Percentiles rank a stretch among this genome's conserved stretches.
phyloP scores from a whole-genome alignment of 2,888 invertebrate genomes.

The Tetanocera ferruginea region DNA sequence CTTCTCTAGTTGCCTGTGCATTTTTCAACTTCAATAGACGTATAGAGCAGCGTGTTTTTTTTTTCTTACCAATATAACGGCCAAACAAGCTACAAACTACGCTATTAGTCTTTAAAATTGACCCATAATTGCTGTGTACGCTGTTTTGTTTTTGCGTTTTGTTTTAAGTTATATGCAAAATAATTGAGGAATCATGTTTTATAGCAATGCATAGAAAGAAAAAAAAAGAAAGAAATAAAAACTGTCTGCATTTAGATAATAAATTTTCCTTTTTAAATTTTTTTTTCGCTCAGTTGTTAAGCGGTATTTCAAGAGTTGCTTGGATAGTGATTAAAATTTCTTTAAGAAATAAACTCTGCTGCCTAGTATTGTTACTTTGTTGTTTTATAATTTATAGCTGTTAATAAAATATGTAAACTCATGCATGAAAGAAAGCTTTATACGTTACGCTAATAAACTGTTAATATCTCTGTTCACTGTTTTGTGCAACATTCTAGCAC shows the following conservation, averaged over 20 bases:
- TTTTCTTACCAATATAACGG: not conserved
- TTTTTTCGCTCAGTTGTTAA: not conserved
- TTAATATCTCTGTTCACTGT: not conserved
- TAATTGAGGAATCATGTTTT: constrained; percentile 23
- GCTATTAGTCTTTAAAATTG: constrained; percentile 17
- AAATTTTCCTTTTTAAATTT: not conserved
- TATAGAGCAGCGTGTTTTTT: not conserved
- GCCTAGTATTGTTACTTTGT: not conserved
- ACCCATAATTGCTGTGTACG: constrained; percentile 3
- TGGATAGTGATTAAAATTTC: not conserved
- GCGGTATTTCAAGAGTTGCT: not conserved
- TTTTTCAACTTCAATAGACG: not conserved
- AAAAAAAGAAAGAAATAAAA: not conserved
- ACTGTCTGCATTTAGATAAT: no score
- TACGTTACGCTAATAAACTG: not conserved
- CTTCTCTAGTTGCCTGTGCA: constrained; percentile 11
- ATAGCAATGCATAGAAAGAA: not conserved
- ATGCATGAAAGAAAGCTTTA: no score
- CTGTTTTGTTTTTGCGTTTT: not conserved
- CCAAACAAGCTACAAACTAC: constrained; percentile 3
- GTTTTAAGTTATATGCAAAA: not conserved
- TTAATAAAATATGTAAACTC: not conserved
- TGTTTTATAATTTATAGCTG: constrained; percentile 1
- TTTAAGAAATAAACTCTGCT: not conserved
- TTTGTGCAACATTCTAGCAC: constrained; percentile 16